phyloP scores from a whole-genome alignment of 2,797 vertebrate species.

The Gymnoscopelus braueri region DNA sequence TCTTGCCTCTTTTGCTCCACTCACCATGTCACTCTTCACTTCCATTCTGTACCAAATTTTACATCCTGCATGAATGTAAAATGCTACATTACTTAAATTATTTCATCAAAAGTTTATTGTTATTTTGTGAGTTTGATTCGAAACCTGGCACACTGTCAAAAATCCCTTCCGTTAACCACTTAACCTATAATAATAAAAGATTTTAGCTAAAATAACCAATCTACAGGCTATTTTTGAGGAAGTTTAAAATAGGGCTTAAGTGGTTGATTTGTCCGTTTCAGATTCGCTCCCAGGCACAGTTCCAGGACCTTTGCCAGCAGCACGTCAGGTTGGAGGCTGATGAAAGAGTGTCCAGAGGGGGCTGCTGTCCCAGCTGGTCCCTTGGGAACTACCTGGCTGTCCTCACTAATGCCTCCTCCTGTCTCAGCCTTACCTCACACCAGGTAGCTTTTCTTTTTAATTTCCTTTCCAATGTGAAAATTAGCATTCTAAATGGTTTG shows the following conservation, averaged over 20 bases:
- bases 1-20: neutral
- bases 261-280: constrained; percentile 67
- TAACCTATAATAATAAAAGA: too few species aligned
- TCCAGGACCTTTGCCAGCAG: constrained; percentile 91
- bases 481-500: neutral
- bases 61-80: constrained; percentile 15
- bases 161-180: constrained; percentile 15
- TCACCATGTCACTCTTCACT: neutral
- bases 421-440: constrained; percentile 89
- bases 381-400: constrained; percentile 95
- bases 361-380: constrained; percentile 98
- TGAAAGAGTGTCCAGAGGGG: constrained; percentile 68
- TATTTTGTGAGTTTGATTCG: constrained; percentile 25
- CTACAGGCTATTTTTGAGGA: too few species aligned
- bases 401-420: constrained; percentile 93
- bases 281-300: constrained; percentile 91
- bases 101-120: constrained; percentile 26
- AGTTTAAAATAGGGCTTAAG: too few species aligned
- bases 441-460: constrained; percentile 69
- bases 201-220: too few species aligned
- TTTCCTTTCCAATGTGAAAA: constrained; percentile 2
- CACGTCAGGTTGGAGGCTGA: constrained; percentile 60
- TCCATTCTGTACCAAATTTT: neutral
- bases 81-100: neutral
- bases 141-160: constrained; percentile 45